phyloP scores from a whole-genome alignment of 2,888 invertebrate genomes.

The Eupithecia tripunctaria region DNA sequence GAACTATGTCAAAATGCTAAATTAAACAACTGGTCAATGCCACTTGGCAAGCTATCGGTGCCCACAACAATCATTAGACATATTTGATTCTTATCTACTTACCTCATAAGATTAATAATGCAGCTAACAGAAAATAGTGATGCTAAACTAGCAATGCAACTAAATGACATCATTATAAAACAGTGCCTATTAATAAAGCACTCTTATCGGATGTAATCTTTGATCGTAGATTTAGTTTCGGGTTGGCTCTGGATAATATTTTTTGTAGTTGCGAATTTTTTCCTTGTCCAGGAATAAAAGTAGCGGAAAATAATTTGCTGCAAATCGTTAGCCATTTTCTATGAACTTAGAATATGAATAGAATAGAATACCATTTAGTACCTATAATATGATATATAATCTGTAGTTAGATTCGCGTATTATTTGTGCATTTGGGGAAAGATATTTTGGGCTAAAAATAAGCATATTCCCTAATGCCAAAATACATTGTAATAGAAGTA shows the following conservation, averaged over 20 bases:
- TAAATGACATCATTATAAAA: background rate
- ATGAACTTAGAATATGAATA: too few species aligned
- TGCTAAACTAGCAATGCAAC: background rate
- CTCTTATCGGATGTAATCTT: background rate
- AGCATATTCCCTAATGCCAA: background rate
- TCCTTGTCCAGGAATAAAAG: background rate
- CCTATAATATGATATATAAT: too few species aligned
- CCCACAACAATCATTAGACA: background rate
- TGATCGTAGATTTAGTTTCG: background rate
- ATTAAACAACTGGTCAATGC: conserved; percentile 2
- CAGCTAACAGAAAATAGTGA: background rate
- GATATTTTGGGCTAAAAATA: background rate
- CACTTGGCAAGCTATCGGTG: background rate
- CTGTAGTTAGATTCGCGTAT: background rate
- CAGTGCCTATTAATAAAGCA: background rate
- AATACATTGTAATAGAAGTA: background rate
- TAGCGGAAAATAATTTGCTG: background rate
- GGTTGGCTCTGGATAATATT: background rate
- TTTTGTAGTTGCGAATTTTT: background rate
- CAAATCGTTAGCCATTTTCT: background rate
- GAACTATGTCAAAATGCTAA: background rate
- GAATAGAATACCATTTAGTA: too few species aligned
- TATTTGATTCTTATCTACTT: conserved; percentile 1
- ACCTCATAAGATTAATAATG: background rate
- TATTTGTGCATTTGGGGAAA: background rate